A percentile compares a stretch with the other conserved stretches of the same genome.
Evolutionary conservation across 2,113 vertebrate genomes (phyloP).

Genomic region (Elgaria multicarinata): DNA sequence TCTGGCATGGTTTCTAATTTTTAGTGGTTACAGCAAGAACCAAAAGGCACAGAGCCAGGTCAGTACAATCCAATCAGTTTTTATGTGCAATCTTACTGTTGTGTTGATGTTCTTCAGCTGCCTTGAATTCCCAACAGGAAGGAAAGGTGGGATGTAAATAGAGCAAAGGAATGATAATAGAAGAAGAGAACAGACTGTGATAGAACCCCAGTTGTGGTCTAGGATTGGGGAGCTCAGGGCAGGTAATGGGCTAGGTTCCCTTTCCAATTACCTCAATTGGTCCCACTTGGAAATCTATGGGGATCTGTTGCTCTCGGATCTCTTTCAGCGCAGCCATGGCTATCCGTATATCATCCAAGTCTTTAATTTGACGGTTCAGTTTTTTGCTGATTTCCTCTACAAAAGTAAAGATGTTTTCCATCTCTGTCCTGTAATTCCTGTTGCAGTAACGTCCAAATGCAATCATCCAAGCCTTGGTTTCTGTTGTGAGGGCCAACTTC

Average conservation of each 20-base stretch:
- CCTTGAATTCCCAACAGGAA: not conserved
- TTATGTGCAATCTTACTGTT: not conserved
- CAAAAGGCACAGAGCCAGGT: not conserved
- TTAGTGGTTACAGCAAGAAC: not conserved
- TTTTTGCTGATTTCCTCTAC: constrained; percentile 91
- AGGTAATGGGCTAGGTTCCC: not conserved
- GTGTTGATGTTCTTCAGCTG: not conserved
- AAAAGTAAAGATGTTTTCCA: constrained; percentile 90
- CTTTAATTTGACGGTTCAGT: constrained; percentile 87
- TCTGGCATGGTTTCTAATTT: not conserved
- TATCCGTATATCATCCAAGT: constrained; percentile 93
- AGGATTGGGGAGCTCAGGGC: too few relatives aligned
- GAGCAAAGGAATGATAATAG: not conserved
- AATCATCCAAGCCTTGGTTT: constrained; percentile 91
- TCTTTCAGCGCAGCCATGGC: constrained; percentile 90
- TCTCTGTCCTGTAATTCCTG: constrained; percentile 88
- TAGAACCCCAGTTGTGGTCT: not conserved
- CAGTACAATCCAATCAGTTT: not conserved
- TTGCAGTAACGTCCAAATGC: constrained; percentile 88
- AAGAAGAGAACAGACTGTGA: not conserved
- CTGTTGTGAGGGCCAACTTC: constrained; percentile 87
- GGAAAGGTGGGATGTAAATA: not conserved
- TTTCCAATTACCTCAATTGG: constrained; percentile 88
- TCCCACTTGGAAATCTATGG: constrained; percentile 89
- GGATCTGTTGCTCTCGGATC: constrained; percentile 89